Conservation (phyloP, 1,140 invertebrate genomes). For the Drosophila sturtevanti region DNA sequence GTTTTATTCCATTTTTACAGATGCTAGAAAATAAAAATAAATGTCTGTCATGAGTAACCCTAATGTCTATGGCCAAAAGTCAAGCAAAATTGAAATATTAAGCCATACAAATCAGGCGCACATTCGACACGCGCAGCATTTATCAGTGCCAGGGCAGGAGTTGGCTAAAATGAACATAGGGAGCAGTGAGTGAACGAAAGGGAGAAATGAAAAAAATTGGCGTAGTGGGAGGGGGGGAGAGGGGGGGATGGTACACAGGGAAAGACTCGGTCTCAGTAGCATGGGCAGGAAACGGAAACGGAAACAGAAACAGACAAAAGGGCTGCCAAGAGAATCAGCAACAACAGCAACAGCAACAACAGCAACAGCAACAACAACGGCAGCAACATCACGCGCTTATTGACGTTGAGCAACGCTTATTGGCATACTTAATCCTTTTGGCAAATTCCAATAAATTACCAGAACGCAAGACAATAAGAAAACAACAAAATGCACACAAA, state of each 20-base stretch:
- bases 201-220: not conserved
- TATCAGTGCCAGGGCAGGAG: conserved; percentile 38
- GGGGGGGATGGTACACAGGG: too few species aligned
- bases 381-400: conserved; percentile 52
- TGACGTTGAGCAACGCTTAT: conserved; percentile 78
- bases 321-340: conserved; percentile 32
- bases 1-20: too few species aligned
- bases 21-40: too few species aligned
- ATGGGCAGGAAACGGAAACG: conserved; percentile 35
- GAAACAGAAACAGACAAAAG: conserved; percentile 69
- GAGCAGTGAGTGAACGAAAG: not conserved
- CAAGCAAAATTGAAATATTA: conserved; percentile 69
- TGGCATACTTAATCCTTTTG: conserved; percentile 80
- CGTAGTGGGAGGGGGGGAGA: not conserved
- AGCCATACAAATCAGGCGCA: conserved; percentile 70
- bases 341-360: not conserved
- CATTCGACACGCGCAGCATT: conserved; percentile 65
- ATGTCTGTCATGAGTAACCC: conserved; percentile 16
- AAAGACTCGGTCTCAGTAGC: not conserved
- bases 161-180: not conserved
- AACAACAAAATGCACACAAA: conserved; percentile 27
- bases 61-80: conserved; percentile 20
- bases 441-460: conserved; percentile 79
- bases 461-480: conserved; percentile 25
- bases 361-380: conserved; percentile 10